Conservation (phyloP, 2,113 vertebrate genomes). For the Corythoichthys intestinalis region DNA sequence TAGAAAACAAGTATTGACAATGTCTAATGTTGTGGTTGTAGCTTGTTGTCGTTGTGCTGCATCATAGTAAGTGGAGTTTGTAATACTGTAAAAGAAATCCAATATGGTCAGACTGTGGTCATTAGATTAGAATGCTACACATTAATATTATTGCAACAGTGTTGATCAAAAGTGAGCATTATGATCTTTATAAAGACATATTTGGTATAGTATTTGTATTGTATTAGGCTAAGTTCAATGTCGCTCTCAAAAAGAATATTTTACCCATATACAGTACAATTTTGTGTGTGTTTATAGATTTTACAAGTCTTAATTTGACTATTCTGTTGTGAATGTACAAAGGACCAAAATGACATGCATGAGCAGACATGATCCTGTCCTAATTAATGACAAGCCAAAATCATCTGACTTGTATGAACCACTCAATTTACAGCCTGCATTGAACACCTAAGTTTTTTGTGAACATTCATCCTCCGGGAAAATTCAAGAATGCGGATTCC, state of each 20-base stretch:
- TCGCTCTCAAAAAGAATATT: not conserved
- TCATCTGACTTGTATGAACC: not conserved
- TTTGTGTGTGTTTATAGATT: not conserved
- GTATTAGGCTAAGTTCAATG: not conserved
- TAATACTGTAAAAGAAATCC: too few relatives aligned
- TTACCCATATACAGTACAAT: not conserved
- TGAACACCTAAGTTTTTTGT: not conserved
- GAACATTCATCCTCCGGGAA: constrained; percentile 12
- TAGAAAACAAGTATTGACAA: not conserved
- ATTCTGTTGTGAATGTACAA: not conserved
- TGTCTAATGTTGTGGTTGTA: not conserved
- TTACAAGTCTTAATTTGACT: not conserved
- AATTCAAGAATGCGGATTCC: too few relatives aligned
- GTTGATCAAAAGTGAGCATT: not conserved
- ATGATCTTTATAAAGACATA: not conserved
- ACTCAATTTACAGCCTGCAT: not conserved
- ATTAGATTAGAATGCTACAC: too few relatives aligned
- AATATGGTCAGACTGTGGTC: too few relatives aligned
- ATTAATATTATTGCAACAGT: too few relatives aligned
- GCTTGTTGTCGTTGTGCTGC: too few relatives aligned
- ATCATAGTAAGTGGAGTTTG: too few relatives aligned
- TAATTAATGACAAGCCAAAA: not conserved
- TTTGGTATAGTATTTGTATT: too few relatives aligned
- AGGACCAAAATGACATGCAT: not conserved
- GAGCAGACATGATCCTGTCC: not conserved